A percentile compares a stretch with the other conserved stretches of the same genome.
Evolutionary conservation across 2,888 invertebrate species (phyloP).

Genomic region (Athalia rosae): DNA sequence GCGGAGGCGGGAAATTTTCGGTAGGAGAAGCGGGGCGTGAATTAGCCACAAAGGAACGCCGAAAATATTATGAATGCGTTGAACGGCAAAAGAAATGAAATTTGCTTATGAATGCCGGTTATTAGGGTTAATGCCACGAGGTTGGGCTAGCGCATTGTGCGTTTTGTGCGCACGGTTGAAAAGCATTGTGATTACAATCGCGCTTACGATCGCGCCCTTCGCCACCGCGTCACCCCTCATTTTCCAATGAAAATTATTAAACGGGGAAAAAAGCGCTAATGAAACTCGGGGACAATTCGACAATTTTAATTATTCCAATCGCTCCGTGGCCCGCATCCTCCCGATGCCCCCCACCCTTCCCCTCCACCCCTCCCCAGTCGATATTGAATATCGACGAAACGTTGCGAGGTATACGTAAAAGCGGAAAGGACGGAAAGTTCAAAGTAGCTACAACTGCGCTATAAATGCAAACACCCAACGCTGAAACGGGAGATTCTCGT

Average conservation of each 20-base stretch:
- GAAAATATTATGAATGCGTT: conserved; percentile 60
- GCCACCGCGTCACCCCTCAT: background rate
- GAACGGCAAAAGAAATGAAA: conserved; percentile 59
- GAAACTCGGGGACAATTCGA: conserved; percentile 13
- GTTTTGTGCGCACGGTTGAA: conserved; percentile 43
- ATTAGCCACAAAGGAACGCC: conserved; percentile 49
- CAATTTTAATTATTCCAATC: conserved; percentile 37
- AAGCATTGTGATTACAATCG: conserved; percentile 55
- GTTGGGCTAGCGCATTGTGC: conserved; percentile 59
- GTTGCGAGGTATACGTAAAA: background rate
- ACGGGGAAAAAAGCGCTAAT: conserved; percentile 7
- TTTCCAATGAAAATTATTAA: conserved; percentile 25
- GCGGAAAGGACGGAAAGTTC: background rate
- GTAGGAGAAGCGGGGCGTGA: conserved; percentile 40
- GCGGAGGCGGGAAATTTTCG: conserved; percentile 3
- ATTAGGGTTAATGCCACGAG: conserved; percentile 62
- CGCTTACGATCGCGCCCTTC: conserved; percentile 20
- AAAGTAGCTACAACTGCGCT: no score
- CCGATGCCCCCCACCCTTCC: no score
- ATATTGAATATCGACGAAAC: conserved; percentile 34
- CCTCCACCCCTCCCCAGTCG: background rate
- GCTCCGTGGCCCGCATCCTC: background rate
- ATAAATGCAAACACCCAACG: no score
- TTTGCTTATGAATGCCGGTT: conserved; percentile 65
- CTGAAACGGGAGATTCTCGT: no score